A percentile compares a stretch with the other conserved stretches of the same genome.
phyloP scores from a whole-genome alignment of 2,113 vertebrate species.

The Circaetus cinerascens region DNA sequence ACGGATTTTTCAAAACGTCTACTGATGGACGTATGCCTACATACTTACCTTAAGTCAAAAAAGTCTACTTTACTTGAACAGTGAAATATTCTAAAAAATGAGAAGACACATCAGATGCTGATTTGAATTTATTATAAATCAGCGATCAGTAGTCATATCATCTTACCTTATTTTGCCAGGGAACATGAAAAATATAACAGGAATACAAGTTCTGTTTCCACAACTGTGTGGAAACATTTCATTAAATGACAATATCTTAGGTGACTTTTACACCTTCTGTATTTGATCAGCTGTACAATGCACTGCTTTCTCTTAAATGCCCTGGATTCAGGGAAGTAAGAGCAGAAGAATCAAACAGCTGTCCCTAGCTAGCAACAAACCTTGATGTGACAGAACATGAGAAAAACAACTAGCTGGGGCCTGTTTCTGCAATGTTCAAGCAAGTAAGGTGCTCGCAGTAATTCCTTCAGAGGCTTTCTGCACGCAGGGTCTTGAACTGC shows the following conservation, averaged over 20 bases:
- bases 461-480: not conserved
- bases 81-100: slow-evolving; percentile 22
- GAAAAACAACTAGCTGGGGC: not conserved
- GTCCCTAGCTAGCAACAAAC: not conserved
- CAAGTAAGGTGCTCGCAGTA: not conserved
- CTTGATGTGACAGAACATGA: not conserved
- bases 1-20: no score
- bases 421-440: not conserved
- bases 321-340: not conserved
- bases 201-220: slow-evolving; percentile 32
- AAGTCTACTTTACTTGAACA: no score
- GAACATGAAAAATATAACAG: slow-evolving; percentile 29
- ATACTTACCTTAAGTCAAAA: no score
- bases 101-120: not conserved
- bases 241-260: slow-evolving; percentile 38
- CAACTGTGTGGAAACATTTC: slow-evolving; percentile 40
- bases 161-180: slow-evolving; percentile 22
- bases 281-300: not conserved
- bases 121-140: slow-evolving; percentile 34
- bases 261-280: not conserved
- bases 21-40: no score
- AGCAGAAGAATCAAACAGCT: not conserved
- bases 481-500: not conserved
- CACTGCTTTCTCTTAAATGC: not conserved
- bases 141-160: slow-evolving; percentile 17